Base-by-base conservation (phyloP, 2,888 invertebrate species). In the Sicus ferrugineus region DNA sequence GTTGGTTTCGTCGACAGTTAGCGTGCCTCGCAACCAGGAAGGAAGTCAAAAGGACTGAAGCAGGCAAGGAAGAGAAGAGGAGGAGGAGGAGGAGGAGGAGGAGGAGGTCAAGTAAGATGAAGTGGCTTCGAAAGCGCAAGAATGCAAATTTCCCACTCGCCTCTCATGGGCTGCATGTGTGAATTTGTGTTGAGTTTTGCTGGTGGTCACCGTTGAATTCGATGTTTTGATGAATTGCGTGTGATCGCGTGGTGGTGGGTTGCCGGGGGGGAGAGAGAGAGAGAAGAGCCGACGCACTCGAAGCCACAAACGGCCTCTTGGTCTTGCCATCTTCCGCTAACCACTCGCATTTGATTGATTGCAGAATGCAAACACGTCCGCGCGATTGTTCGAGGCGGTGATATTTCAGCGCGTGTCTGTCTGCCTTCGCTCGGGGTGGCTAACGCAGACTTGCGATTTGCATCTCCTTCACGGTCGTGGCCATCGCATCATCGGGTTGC, bases 311-410 rank as follows among this genome's bases (percentile, higher is more conserved):
- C 38, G 38, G 7, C 38, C 11, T 42, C 16, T 56, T 56, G n/a
- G 28, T 56, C 56, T n/a, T n/a, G n/a, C n/a, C n/a, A 30, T 30
- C 11, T 61, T 61, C 42, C 61, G 61, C 42, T 61, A 61, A 26
- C 23, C 42, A 23, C 2, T 23, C 9, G 26, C 23, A n/a, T 19
- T 59, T 61, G 61, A 61, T 42, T 61, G 61, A 61, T 61, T 61
- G 61, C 14, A 61, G 38, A 61, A 61, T 61, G 23, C 42, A 61
- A 61, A 30, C 28, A 30, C 56, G 30, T 30, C 9, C 26, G 50
- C 50, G 52, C 52, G 26, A 21, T 38, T 26, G 28, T 31, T 56
- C 4, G 30, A 30, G 28, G 56, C 28, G n/a, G n/a, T n/a, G n/a
- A n/a, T n/a, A n/a, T n/a, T n/a, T n/a, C n/a, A n/a, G n/a, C n/a